Evolutionary conservation across 2,888 invertebrate species (phyloP).

Genomic region (Microplitis deprimator): DNA sequence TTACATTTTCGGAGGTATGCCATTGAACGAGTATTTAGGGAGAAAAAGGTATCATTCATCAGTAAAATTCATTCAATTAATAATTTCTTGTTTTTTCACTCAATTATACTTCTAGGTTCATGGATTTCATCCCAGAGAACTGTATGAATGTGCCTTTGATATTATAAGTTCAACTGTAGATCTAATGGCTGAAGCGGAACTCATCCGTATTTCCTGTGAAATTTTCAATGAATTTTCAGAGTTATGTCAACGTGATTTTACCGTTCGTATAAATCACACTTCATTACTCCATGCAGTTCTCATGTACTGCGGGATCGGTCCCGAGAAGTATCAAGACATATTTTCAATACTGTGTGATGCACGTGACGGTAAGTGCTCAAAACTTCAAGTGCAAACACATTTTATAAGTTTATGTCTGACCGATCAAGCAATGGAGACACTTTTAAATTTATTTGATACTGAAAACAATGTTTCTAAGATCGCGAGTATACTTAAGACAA

Average conservation of each 20-base stretch:
- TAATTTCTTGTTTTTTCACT: conserved; percentile 20
- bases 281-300: conserved; percentile 83
- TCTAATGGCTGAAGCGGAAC: conserved; percentile 88
- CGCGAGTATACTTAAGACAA: conserved; percentile 76
- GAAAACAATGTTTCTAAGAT: conserved; percentile 78
- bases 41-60: conserved; percentile 76
- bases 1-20: conserved; percentile 87
- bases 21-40: conserved; percentile 89
- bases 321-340: conserved; percentile 76
- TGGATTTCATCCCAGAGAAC: conserved; percentile 90
- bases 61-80: conserved; percentile 19
- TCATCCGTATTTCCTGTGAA: conserved; percentile 84
- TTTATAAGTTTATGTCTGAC: conserved; percentile 80
- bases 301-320: conserved; percentile 84
- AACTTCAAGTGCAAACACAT: conserved; percentile 81
- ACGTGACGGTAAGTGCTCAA: conserved; percentile 77
- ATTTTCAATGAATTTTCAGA: conserved; percentile 80
- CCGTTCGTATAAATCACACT: conserved; percentile 85
- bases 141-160: conserved; percentile 94
- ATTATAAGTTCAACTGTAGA: conserved; percentile 85
- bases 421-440: conserved; percentile 77
- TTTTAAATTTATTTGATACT: conserved; percentile 79
- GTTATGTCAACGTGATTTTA: conserved; percentile 77
- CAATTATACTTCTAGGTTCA: conserved; percentile 61
- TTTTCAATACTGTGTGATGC: conserved; percentile 73